Evolutionary conservation across 2,888 invertebrate species (phyloP), one percentile per base, ranked within the genome.

Genomic region (Brenthis ino): DNA sequence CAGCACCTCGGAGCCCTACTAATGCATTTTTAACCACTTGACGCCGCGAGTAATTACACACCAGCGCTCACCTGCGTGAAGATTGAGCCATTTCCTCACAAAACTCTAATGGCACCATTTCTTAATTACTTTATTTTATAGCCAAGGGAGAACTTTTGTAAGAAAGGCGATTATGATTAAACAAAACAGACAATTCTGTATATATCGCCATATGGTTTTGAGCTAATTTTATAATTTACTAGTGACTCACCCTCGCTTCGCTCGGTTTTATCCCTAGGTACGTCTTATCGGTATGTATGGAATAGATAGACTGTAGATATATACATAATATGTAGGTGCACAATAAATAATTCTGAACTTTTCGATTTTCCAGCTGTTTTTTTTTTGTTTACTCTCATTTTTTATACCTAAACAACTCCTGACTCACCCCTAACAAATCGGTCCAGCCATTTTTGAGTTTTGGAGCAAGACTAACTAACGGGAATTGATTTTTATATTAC

Each of bases 11-110:
- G 53, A 53, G 53, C 57, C 37, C 56, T 57, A 58, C 76, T 84
- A 83, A 85, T 84, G 82, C 76, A 79, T 81, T 85, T 86, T 84
- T 85, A 85, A 85, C 84, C 81, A 84, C 81, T 78, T 79, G 79
- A 82, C 82, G 79, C 80, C 78, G 75, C 75, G 75, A 74, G 69
- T 75, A 74, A 74, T 72, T 74, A 72, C 68, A 63, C 54, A 64
- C 51, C 20, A 48, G 58, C 55, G 67, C 43, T 67, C 67, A 67
- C 67, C 67, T 67, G 67, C 67, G 61, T 67, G 67, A 67, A 67
- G 61, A 60, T 69, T 69, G 65, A 69, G 60, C 58, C 68, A 69
- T 69, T 65, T 60, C 65, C 58, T 61, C 48, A 67, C 67, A 48
- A 61, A 56, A 67, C 60, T 67, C 54, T 61, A 60, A 67, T 67